Base-by-base conservation (phyloP, 2,888 invertebrate species). In the Pediacus dermestoides region DNA sequence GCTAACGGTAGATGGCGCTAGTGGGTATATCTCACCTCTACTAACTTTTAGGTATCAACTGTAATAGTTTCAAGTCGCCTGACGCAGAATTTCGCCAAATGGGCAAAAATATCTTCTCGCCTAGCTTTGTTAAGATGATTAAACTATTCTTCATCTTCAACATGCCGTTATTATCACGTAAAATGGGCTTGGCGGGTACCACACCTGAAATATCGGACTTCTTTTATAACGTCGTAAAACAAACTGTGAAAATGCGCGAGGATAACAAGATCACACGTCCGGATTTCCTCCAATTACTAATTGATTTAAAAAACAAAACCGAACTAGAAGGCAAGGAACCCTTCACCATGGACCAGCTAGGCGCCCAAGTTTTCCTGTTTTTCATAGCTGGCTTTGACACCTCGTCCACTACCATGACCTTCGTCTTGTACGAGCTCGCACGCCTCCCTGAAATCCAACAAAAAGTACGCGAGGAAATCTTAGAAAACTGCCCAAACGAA, bases 21-120 rank as follows among this genome's bases (percentile, higher is more conserved):
- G n/a, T n/a, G n/a, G n/a, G n/a, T n/a, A n/a, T n/a, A n/a, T n/a
- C n/a, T n/a, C n/a, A n/a, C n/a, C n/a, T n/a, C n/a, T n/a, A n/a
- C n/a, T n/a, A n/a, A n/a, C n/a, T n/a, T n/a, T n/a, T n/a, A n/a
- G n/a, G n/a, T 16, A 66, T 78, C 4, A 73, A 77, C 39, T 74
- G 74, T 46, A 74, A 78, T 50, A 72, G 74, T 21, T 73, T 78
- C 34, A 67, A 69, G 30, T 67, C 74, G 53, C 47, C 58, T 7
- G 47, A 66, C 13, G 56, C 62, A 4, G 59, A 64, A 23, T 67
- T 70, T 48, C 49, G 61, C 16, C 35, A 54, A 16, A 63, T 66
- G 58, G 65, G 63, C n/a, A 46, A 49, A 21, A 44, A 42, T 8
- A 47, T 64, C 1, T 53, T 63, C 28, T 35, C 47, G 6, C 31